Evolutionary conservation across 2,113 vertebrate species (phyloP).

Genomic region (Oreochromis spilurus): DNA sequence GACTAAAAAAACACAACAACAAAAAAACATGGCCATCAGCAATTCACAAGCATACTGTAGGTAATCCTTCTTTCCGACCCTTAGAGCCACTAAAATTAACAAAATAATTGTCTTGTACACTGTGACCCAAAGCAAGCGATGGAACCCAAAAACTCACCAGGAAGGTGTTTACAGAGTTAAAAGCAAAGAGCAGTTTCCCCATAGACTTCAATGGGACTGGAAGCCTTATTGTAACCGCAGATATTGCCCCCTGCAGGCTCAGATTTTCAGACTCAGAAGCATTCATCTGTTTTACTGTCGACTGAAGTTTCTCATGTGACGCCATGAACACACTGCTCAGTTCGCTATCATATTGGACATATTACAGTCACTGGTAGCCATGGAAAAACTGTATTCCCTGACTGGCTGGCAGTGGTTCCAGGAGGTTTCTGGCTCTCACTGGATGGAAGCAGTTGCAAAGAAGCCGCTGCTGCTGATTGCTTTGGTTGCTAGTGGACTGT

Average conservation of each 20-base stretch:
- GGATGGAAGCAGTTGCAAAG: neutral
- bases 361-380: neutral
- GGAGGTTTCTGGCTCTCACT: neutral
- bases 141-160: neutral
- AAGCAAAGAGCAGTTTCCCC: neutral
- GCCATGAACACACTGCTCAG: neutral
- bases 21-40: accelerated
- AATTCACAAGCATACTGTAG: no score
- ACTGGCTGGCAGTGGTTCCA: neutral
- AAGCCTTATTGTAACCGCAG: accelerated
- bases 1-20: neutral
- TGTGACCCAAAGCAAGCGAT: neutral
- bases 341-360: neutral
- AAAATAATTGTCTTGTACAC: neutral
- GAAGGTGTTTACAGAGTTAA: neutral
- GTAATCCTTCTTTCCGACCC: neutral
- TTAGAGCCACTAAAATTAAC: neutral
- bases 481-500: neutral
- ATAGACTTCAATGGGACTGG: neutral
- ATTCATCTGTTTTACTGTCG: neutral
- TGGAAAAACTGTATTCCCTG: neutral
- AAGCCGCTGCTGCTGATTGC: neutral
- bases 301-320: neutral
- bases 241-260: neutral
- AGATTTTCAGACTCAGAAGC: accelerated